These are phyloP conservation scores for Watsonalla binaria DNA, from an alignment of 2,888 invertebrate species.

Conservation along the genomic window DNA sequence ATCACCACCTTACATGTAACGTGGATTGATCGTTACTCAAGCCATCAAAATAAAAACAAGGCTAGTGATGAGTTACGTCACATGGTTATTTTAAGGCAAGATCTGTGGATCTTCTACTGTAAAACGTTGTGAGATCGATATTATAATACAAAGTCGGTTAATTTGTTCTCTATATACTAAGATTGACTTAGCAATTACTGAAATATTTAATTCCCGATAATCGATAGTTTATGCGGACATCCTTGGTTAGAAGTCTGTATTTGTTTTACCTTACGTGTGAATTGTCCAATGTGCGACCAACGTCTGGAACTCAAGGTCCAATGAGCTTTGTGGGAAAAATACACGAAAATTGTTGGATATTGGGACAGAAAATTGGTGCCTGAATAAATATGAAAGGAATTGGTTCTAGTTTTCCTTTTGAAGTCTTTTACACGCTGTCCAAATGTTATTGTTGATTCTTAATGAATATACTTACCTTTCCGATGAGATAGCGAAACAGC, in stretches of 20 bases:
- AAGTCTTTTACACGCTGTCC: neutral
- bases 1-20: no score
- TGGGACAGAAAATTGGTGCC: constrained; percentile 25
- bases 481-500: neutral
- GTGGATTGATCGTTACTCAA: no score
- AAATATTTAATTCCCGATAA: neutral
- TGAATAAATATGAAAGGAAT: constrained; percentile 34
- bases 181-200: neutral
- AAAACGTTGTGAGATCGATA: no score
- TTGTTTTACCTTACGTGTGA: constrained; percentile 57
- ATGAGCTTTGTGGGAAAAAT: constrained; percentile 41
- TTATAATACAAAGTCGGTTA: no score
- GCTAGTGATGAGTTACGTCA: no score
- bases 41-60: no score
- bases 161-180: no score
- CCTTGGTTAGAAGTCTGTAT: constrained; percentile 22
- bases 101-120: no score
- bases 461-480: neutral
- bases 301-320: constrained; percentile 28
- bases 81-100: no score
- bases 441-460: neutral
- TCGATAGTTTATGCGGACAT: neutral
- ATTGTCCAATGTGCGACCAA: constrained; percentile 36
- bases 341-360: constrained; percentile 25
- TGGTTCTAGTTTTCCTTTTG: constrained; percentile 5